These are phyloP conservation scores for Macrobrachium nipponense DNA, from an alignment of 1,140 invertebrate species.

Conservation along the genomic window DNA sequence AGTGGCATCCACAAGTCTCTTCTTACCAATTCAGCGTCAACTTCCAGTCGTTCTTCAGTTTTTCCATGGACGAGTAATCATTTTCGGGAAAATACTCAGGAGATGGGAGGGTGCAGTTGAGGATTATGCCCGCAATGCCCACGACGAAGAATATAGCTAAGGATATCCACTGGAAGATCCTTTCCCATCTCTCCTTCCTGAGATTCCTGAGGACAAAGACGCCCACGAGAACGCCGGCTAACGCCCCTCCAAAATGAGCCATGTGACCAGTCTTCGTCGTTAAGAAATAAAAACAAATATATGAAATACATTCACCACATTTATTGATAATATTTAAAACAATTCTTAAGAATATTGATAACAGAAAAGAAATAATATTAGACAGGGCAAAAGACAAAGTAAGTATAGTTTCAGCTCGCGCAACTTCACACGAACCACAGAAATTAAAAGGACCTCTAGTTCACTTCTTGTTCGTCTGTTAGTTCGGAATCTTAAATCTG, in stretches of 20 bases:
- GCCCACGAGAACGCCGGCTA: constrained; percentile 91
- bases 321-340: not conserved
- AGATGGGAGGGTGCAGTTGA: constrained; percentile 43
- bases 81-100: constrained; percentile 52
- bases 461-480: no score
- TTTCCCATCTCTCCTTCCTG: constrained; percentile 86
- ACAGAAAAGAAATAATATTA: not conserved
- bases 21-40: not conserved
- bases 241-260: constrained; percentile 81
- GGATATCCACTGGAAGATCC: constrained; percentile 83
- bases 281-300: not conserved
- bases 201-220: constrained; percentile 91
- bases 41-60: constrained; percentile 24
- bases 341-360: not conserved
- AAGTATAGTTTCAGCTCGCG: no score
- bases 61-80: constrained; percentile 21
- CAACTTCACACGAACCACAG: no score
- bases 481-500: no score
- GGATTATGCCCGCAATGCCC: constrained; percentile 70
- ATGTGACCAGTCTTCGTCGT: constrained; percentile 75
- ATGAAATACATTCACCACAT: not conserved
- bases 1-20: no score
- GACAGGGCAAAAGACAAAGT: no score
- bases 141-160: constrained; percentile 81
- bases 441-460: no score